phyloP scores from a whole-genome alignment of 2,888 invertebrate genomes.

The Dynastes hyllus region DNA sequence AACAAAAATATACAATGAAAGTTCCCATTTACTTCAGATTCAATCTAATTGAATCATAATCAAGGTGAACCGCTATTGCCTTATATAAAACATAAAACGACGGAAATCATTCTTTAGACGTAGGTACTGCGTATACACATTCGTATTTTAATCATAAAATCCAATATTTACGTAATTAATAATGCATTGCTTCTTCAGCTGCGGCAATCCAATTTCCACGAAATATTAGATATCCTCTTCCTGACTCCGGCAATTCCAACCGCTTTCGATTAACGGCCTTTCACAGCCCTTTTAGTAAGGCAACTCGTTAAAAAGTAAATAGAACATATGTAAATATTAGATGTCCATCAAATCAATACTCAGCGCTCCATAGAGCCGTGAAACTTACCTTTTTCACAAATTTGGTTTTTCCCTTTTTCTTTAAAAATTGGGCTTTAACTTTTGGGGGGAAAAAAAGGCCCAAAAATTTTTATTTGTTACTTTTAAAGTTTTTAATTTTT shows the following conservation, averaged over 20 bases:
- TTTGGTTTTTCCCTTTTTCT: too few relatives aligned
- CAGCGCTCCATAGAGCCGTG: background rate
- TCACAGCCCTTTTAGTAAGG: slow-evolving; percentile 13
- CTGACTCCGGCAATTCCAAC: slow-evolving; percentile 1
- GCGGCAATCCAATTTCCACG: slow-evolving; percentile 23
- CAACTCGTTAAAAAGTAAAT: slow-evolving; percentile 11
- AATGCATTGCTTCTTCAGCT: slow-evolving; percentile 4
- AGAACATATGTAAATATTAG: slow-evolving; percentile 25
- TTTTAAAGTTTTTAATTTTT: too few relatives aligned
- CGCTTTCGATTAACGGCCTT: slow-evolving; percentile 20
- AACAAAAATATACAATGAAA: too few relatives aligned
- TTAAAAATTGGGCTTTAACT: too few relatives aligned
- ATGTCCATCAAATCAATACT: slow-evolving; percentile 24
- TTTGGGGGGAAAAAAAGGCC: too few relatives aligned
- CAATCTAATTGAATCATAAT: too few relatives aligned
- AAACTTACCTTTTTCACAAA: too few relatives aligned
- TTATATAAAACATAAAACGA: too few relatives aligned
- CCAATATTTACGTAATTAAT: slow-evolving; percentile 15
- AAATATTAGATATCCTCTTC: slow-evolving; percentile 1
- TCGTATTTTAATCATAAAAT: slow-evolving; percentile 18
- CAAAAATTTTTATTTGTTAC: too few relatives aligned
- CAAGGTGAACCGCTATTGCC: too few relatives aligned
- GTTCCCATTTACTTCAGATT: too few relatives aligned
- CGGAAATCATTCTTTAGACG: too few relatives aligned
- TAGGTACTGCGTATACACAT: background rate